Percentiles rank a stretch among this genome's conserved stretches.
phyloP scores from a whole-genome alignment of 2,113 vertebrate genomes.

The Xenopus laevis region DNA sequence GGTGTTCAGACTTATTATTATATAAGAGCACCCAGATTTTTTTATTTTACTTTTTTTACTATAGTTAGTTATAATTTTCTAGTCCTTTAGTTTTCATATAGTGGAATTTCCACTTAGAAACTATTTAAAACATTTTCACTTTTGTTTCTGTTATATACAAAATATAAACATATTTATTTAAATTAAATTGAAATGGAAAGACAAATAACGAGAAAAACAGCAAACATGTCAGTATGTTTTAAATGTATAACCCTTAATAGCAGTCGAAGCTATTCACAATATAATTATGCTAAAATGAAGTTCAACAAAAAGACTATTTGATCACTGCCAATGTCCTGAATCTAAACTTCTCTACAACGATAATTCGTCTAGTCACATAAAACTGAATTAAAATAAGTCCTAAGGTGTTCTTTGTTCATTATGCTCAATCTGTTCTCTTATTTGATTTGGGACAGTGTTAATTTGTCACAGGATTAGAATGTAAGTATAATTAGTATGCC shows the following conservation, averaged over 20 bases:
- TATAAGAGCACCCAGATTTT: no score
- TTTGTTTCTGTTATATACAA: no score
- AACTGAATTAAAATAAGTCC: constrained; percentile 15
- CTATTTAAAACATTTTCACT: no score
- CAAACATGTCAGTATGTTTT: no score
- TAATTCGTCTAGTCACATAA: constrained; percentile 7
- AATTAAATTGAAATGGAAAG: no score
- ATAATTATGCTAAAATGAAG: background rate
- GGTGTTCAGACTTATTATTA: no score
- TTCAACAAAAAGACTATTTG: constrained; percentile 10
- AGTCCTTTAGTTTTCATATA: no score
- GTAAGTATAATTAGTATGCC: constrained; percentile 28
- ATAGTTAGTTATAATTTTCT: no score
- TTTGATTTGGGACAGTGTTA: constrained; percentile 28
- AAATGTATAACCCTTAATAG: background rate
- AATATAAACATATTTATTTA: no score
- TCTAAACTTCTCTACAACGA: background rate
- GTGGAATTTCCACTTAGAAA: no score
- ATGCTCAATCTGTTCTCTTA: constrained; percentile 15
- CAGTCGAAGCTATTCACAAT: background rate
- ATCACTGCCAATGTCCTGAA: background rate
- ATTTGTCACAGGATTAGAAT: constrained; percentile 31
- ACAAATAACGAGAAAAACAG: no score
- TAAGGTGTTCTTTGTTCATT: constrained; percentile 17
- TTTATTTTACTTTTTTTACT: no score